Conservation (phyloP, 2,113 vertebrate species). For the Colius striatus region DNA sequence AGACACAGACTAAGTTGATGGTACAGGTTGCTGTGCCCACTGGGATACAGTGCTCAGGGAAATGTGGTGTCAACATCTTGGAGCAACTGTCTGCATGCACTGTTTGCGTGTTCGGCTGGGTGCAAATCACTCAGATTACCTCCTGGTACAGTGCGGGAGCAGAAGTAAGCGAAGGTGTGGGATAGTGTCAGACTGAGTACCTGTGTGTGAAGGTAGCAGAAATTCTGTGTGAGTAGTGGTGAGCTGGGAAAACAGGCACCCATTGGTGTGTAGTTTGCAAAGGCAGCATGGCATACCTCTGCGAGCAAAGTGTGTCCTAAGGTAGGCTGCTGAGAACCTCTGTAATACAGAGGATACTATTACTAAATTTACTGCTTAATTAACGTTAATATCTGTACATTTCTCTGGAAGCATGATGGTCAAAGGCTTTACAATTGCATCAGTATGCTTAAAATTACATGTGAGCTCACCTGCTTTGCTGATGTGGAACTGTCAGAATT, state of each 20-base stretch:
- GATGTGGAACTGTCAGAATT: not conserved
- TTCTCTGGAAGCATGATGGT: not conserved
- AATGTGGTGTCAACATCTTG: not conserved
- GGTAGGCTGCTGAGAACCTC: not conserved
- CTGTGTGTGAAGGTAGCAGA: not conserved
- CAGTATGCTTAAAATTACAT: not conserved
- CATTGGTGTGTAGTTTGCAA: accelerated
- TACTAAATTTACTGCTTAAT: not conserved
- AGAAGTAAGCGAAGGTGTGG: not conserved
- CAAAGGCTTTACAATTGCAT: not conserved
- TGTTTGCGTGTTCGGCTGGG: accelerated
- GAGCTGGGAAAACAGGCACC: not conserved
- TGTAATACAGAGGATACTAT: not conserved
- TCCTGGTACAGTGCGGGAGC: accelerated
- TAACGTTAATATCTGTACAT: not conserved
- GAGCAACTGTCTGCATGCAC: accelerated
- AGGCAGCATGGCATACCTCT: accelerated
- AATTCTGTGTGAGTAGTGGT: not conserved
- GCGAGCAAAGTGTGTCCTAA: accelerated
- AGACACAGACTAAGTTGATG: not conserved
- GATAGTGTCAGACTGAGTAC: not conserved
- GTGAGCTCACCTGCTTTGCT: not conserved
- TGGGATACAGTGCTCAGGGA: not conserved
- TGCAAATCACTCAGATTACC: accelerated
- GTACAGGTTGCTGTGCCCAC: not conserved